Evolutionary conservation across 2,888 invertebrate genomes (phyloP).

Genomic region (Heliconius sara): DNA sequence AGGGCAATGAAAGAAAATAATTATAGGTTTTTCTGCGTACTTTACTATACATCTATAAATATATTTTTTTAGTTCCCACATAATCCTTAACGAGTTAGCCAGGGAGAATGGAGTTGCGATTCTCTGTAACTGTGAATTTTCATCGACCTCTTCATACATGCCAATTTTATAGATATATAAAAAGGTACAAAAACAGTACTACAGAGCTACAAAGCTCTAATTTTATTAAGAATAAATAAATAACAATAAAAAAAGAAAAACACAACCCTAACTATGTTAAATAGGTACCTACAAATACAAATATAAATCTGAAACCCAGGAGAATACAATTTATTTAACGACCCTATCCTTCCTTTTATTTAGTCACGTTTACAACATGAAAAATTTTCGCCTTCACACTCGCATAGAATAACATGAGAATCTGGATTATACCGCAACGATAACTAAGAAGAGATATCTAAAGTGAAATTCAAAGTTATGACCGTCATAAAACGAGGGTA

Average conservation of each 20-base stretch:
- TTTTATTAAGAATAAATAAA: neutral
- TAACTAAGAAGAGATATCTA: constrained; percentile 41
- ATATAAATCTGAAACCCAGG: constrained; percentile 71
- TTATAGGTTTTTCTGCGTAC: too few species aligned
- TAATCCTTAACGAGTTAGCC: too few species aligned
- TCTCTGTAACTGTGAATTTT: too few species aligned
- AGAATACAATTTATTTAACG: constrained; percentile 67
- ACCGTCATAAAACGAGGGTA: constrained; percentile 42
- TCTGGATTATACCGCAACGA: constrained; percentile 30
- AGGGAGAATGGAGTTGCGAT: too few species aligned
- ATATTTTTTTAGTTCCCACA: too few species aligned
- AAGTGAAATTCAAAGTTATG: constrained; percentile 40
- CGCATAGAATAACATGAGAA: constrained; percentile 37
- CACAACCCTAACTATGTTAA: neutral
- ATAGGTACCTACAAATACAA: constrained; percentile 57
- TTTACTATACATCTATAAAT: too few species aligned
- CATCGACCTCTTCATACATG: too few species aligned
- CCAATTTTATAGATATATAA: too few species aligned
- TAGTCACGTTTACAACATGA: constrained; percentile 74
- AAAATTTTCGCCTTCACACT: constrained; percentile 54
- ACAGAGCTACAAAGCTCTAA: too few species aligned
- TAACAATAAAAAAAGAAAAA: neutral
- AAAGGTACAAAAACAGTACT: too few species aligned
- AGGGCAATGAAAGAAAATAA: too few species aligned
- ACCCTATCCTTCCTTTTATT: constrained; percentile 66